A percentile compares a stretch with the other conserved stretches of the same genome.
phyloP scores from a whole-genome alignment of 1,140 invertebrate genomes.

The Drosophila jambulina region DNA sequence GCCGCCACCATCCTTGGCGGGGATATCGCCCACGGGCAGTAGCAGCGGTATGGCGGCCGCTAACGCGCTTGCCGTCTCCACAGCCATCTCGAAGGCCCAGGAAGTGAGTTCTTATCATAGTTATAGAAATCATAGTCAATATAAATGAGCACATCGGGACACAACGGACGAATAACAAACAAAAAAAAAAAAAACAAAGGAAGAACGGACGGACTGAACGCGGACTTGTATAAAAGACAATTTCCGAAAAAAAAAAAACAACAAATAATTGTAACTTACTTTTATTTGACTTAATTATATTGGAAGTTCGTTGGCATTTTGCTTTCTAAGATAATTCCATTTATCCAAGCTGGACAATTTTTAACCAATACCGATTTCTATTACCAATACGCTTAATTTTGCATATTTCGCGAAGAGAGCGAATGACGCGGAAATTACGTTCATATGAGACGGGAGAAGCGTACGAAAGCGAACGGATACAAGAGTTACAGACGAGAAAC shows the following conservation, averaged over 20 bases:
- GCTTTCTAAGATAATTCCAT: slow-evolving; percentile 71
- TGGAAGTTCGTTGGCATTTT: slow-evolving; percentile 45
- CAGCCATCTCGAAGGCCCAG: slow-evolving; percentile 84
- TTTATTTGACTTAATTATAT: slow-evolving; percentile 20
- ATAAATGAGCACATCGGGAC: slow-evolving; percentile 69
- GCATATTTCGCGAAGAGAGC: slow-evolving; percentile 8
- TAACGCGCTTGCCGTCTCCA: slow-evolving; percentile 77
- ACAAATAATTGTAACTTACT: slow-evolving; percentile 13
- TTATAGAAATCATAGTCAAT: slow-evolving; percentile 85
- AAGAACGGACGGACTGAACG: slow-evolving; percentile 18
- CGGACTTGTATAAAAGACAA: slow-evolving; percentile 53
- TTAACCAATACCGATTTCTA: slow-evolving; percentile 26
- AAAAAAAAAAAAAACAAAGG: not conserved
- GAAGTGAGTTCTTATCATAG: slow-evolving; percentile 85
- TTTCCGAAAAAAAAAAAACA: slow-evolving; percentile 18
- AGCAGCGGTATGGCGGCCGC: slow-evolving; percentile 58
- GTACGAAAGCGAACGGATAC: slow-evolving; percentile 42
- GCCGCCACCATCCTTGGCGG: slow-evolving; percentile 63
- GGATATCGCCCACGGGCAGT: slow-evolving; percentile 75
- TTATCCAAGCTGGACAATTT: slow-evolving; percentile 41
- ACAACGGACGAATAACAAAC: slow-evolving; percentile 21
- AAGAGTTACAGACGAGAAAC: slow-evolving; percentile 17
- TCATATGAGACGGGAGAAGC: slow-evolving; percentile 33
- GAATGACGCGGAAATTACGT: slow-evolving; percentile 8
- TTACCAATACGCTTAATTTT: slow-evolving; percentile 26